phyloP scores from a whole-genome alignment of 2,888 invertebrate genomes.

The Flabesymbios commensalis region DNA sequence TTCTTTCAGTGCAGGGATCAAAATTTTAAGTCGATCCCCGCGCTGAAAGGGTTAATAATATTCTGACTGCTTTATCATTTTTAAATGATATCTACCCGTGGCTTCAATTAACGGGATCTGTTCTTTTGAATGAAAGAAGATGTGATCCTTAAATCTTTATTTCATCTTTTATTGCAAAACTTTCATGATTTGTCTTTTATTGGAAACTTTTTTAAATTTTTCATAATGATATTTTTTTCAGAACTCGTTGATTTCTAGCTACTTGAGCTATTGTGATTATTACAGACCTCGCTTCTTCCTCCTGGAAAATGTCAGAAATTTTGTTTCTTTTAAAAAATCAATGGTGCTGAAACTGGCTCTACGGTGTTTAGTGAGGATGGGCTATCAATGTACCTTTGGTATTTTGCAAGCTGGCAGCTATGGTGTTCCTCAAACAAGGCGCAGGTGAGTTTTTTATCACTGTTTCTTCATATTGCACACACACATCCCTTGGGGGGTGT shows the following conservation, averaged over 20 bases:
- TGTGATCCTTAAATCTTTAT: too few relatives aligned
- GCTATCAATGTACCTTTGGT: slow-evolving; percentile 85
- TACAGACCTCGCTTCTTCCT: slow-evolving; percentile 82
- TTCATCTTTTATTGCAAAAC: too few relatives aligned
- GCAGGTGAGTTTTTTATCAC: slow-evolving; percentile 64
- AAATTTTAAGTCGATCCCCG: too few relatives aligned
- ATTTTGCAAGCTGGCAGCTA: slow-evolving; percentile 85
- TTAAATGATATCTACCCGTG: neutral
- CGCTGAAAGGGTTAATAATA: too few relatives aligned
- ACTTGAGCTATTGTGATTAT: slow-evolving; percentile 82
- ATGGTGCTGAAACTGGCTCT: slow-evolving; percentile 81
- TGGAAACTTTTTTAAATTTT: too few relatives aligned
- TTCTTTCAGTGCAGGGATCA: too few relatives aligned
- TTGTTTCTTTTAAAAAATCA: slow-evolving; percentile 79
- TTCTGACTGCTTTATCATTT: neutral
- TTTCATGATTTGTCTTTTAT: too few relatives aligned
- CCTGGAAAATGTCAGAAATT: slow-evolving; percentile 84
- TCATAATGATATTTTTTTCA: too few relatives aligned
- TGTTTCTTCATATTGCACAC: neutral
- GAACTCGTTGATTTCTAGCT: slow-evolving; percentile 81
- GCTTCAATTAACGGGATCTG: too few relatives aligned
- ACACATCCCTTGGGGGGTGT: too few relatives aligned
- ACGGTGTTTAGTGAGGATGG: slow-evolving; percentile 77
- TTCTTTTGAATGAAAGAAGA: too few relatives aligned
- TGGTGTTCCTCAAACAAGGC: slow-evolving; percentile 80